A percentile compares a stretch with the other conserved stretches of the same genome.
Conservation (phyloP, 2,888 invertebrate genomes). For the Ethmia dodecea region DNA sequence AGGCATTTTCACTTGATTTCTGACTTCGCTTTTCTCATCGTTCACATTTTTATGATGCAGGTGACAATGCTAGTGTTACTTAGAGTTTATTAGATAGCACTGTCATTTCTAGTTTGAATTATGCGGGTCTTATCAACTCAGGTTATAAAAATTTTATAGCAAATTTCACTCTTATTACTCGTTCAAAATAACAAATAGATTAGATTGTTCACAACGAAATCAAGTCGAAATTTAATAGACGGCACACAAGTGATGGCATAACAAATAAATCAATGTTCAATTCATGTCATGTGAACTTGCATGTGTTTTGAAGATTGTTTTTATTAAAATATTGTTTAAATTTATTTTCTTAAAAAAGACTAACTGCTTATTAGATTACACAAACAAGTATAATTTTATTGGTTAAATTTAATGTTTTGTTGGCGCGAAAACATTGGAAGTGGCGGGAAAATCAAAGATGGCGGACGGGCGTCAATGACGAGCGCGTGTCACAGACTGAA, state of each 20-base stretch:
- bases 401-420: no score
- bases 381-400: no score
- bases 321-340: no score
- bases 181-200: no score
- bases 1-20: constrained; percentile 1
- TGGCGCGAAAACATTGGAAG: constrained; percentile 22
- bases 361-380: no score
- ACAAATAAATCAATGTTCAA: constrained; percentile 23
- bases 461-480: constrained; percentile 37
- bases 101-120: constrained; percentile 3
- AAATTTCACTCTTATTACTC: no score
- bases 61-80: constrained; percentile 1
- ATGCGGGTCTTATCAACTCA: constrained; percentile 6
- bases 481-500: constrained; percentile 53
- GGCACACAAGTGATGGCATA: neutral
- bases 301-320: no score
- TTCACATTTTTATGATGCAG: neutral
- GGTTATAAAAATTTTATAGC: neutral
- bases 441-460: constrained; percentile 47
- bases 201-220: neutral
- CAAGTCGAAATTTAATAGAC: neutral
- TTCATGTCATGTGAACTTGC: constrained; percentile 32
- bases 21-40: neutral
- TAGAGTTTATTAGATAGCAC: constrained; percentile 4
- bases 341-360: no score